phyloP scores from a whole-genome alignment of 2,113 vertebrate genomes.

The Pterocles orientalis region DNA sequence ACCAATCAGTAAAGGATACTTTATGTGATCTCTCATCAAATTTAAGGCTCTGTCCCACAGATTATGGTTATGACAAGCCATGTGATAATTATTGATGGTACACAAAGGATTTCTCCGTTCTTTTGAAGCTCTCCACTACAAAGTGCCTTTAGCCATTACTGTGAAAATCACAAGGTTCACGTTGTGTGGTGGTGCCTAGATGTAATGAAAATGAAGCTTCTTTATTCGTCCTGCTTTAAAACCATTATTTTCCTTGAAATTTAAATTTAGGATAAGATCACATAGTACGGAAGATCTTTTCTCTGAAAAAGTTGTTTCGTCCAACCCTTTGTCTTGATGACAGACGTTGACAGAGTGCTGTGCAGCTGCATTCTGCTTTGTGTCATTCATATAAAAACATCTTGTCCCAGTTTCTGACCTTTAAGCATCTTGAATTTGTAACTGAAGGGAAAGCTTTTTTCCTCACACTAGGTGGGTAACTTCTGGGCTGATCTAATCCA shows the following conservation, averaged over 20 bases:
- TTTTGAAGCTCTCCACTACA: neutral
- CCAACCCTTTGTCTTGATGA: neutral
- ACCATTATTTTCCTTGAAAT: constrained; percentile 5
- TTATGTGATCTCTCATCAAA: neutral
- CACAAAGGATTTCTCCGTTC: neutral
- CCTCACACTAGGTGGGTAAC: neutral
- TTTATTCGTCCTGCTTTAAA: constrained; percentile 8
- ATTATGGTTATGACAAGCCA: neutral
- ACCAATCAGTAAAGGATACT: neutral
- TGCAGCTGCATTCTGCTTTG: neutral
- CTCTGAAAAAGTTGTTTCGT: neutral
- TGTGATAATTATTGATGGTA: neutral
- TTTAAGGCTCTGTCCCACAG: neutral
- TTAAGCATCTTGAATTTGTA: constrained; percentile 18
- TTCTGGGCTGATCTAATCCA: neutral
- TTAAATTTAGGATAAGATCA: neutral
- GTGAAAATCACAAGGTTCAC: neutral
- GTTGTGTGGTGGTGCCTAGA: neutral
- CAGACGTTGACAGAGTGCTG: neutral
- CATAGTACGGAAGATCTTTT: neutral
- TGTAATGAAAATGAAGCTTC: neutral
- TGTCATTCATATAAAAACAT: neutral
- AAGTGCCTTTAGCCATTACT: constrained; percentile 16
- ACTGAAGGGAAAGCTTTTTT: neutral
- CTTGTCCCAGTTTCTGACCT: neutral